Base-by-base conservation (phyloP, 1,140 invertebrate species). In the Portunus trituberculatus region DNA sequence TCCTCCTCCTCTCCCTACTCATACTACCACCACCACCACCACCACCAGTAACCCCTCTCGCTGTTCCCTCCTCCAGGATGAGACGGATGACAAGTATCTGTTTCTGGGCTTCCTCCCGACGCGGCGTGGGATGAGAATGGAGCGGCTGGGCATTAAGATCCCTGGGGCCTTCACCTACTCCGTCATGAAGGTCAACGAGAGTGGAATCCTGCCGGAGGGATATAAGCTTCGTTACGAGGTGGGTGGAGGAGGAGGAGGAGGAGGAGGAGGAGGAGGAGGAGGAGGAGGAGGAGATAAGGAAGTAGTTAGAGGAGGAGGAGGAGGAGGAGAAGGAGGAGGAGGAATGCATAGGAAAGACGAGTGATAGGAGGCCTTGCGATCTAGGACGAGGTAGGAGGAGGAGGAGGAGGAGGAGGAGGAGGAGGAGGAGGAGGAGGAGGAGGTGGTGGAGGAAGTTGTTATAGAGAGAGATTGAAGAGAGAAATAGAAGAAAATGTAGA, bases 61-160 rank as follows among this genome's bases (percentile, higher is more conserved):
- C 88, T 90, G 28, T 90, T 32, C 20, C 32, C 3, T 12, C 88
- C 39, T 20, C 8, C 39, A 90, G 88, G 10, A 10, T 48, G 45
- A 93, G 20, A 16, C 29, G 0, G 52, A 45, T 0, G 25, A 52
- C 20, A 92, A 87, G 28, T 92, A 83, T 32, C n/a, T 95, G 14
- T 45, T 95, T 29, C 84, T 95, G 20, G 94, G 94, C 0, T 95
- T 95, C 52, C 94, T 95, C 25, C 91, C 48, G n/a, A 92, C 94
- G 4, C 46, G 84, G 25, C 8, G 20, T 25, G 94, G 94, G 28
- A 25, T 20, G 3, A 12, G 46, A 20, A 67, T 14, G 59, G 94
- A 95, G 52, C 45, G 94, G 20, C 84, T 95, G 10, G 94, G 94
- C 7, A 83, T 95, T 0, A 95, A 95, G 84, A 88, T 92, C 4